A percentile compares a stretch with the other conserved stretches of the same genome.
Conservation (phyloP, 2,113 vertebrate genomes). For the Chionis minor region DNA sequence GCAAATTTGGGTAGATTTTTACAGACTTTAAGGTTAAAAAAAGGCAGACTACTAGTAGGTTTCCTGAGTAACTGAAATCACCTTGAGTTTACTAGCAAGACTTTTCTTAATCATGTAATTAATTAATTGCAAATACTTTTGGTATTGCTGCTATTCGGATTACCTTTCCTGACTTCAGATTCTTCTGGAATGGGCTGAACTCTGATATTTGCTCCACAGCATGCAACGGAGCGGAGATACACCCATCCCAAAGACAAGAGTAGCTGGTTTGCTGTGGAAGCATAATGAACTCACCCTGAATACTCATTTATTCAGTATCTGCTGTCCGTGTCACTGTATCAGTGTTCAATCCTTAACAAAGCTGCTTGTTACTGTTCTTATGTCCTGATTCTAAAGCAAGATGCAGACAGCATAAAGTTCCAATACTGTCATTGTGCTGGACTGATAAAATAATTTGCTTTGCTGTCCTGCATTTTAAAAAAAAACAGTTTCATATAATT, state of each 20-base stretch:
- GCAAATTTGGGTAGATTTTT: not conserved
- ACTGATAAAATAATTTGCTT: not conserved
- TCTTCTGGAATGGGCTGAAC: not conserved
- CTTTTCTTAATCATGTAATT: not conserved
- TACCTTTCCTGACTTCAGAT: not conserved
- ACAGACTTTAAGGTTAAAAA: not conserved
- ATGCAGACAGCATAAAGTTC: not conserved
- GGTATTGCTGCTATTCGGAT: not conserved
- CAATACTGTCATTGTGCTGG: not conserved
- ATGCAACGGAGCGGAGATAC: not conserved
- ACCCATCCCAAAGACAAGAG: not conserved
- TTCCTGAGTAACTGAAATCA: not conserved
- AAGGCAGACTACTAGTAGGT: not conserved
- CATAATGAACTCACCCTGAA: not conserved
- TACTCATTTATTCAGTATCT: not conserved
- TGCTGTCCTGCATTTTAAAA: not conserved
- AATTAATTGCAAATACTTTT: not conserved
- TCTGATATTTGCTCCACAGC: not conserved
- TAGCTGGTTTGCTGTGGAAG: not conserved
- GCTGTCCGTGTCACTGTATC: not conserved
- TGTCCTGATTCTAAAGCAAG: not conserved
- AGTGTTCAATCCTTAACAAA: not conserved
- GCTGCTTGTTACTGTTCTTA: not conserved
- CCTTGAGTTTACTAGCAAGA: not conserved
- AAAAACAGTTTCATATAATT: not conserved